Evolutionary conservation across 2,113 vertebrate genomes (phyloP), one percentile per base, ranked within the genome.

Genomic region (Brevimyrus niger): DNA sequence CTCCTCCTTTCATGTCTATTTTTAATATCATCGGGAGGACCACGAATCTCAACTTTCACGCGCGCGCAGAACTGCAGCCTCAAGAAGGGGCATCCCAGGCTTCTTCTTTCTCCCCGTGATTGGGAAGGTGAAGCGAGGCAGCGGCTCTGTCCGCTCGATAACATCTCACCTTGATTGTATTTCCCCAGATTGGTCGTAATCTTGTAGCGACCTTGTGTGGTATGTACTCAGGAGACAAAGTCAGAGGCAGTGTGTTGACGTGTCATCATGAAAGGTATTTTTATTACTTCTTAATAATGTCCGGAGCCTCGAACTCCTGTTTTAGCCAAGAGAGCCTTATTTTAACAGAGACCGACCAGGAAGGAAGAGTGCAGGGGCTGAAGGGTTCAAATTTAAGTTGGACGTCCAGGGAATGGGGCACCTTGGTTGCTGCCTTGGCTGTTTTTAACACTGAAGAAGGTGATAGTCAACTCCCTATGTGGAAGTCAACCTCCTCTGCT

Each of bases 231-330:
- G 19, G 1, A 84, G 44, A 42, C 82, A 84, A 84, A 47, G 82
- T 84, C 82, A 84, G 42, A 47, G 73, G 73, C 73, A 2, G 42
- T 8, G 82, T 84, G 82, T 47, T 84, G 82, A 84, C 82, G 47
- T 84, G 21, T 84, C 44, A 2, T 82, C 82, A 84, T 11, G 42
- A 84, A 84, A 84, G 82, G 82, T 46, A 44, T 84, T 84, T 84
- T 84, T 84, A 84, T 84, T 84, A 84, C 82, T 21, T 47, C 44
- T 84, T 84, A 84, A 84, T 84, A 47, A 84, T 42, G 35, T 84
- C 44, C 8, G 44, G 21, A 47, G 42, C 82, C 21, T 84, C 21
- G 9, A 23, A n/a, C 44, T 46, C 82, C 19, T 84, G 73, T 19
- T 42, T 19, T 80, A 80, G 82, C 44, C 21, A 47, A 84, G 42